Base-by-base conservation (phyloP, 2,888 invertebrate genomes). In the Tyria jacobaeae region DNA sequence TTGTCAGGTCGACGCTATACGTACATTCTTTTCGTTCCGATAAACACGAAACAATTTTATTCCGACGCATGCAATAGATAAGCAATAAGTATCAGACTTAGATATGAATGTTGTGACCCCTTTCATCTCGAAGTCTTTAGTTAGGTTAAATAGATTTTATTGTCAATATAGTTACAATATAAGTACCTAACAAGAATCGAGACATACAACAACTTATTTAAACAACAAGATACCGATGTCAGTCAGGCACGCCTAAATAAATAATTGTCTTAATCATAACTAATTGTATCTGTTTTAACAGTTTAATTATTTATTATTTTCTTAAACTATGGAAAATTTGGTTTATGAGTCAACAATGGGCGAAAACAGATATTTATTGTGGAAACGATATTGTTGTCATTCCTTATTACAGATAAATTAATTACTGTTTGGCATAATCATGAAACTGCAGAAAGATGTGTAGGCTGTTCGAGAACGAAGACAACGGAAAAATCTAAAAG, bases 101-200 rank as follows among this genome's bases (percentile, higher is more conserved):
- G 79, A 83, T 85, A 80, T 70, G 65, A 75, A 71, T 66, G 69
- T 60, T 75, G 65, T 87, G 87, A 87, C 86, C 88, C 82, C 77
- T 78, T 78, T 79, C 67, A 71, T 79, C 79, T 78, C 59, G 70
- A 64, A 73, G 75, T 82, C 79, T 76, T 86, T 84, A 85, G 76
- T 68, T 75, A 73, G 76, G 71, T 80, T 72, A 69, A 66, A 78
- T 75, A 85, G 82, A 85, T 84, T 85, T 83, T 44, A 82, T 83
- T 73, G 67, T 66, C 58, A n/a, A 49, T 17, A 49, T 27, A 27
- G 7, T 49, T 15, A 49, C n/a, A 49, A 25, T 15, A n/a, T 41
- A 48, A 17, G 39, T 24, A 55, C 31, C 27, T 7, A 31, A 31
- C 44, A 12, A 10, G 21, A 17, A 44, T 44, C 21, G 44, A 44